Conservation (phyloP, 2,888 invertebrate species). For the Agonum fuliginosum region DNA sequence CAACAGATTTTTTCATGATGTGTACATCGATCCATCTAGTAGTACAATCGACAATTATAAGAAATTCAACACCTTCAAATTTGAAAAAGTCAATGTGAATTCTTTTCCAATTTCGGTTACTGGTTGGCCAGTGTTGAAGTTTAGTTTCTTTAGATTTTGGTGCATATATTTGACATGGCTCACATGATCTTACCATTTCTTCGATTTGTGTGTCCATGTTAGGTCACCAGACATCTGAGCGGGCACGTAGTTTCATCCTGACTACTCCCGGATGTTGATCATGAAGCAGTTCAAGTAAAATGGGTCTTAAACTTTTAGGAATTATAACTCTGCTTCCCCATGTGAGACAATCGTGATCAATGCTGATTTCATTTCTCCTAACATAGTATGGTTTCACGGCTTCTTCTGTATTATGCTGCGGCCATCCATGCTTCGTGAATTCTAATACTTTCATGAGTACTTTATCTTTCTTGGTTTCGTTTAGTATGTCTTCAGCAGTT, state of each 20-base stretch:
- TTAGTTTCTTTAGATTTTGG: no score
- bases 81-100: no score
- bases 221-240: neutral
- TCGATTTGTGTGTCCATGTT: no score
- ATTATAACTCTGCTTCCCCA: constrained; percentile 62
- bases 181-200: no score
- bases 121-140: no score
- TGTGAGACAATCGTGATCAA: constrained; percentile 60
- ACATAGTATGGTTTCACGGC: neutral
- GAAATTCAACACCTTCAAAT: no score
- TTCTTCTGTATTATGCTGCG: neutral
- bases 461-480: neutral
- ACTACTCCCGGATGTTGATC: constrained; percentile 48
- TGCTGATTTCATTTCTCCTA: constrained; percentile 56
- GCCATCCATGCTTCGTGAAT: constrained; percentile 49
- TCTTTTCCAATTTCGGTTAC: no score
- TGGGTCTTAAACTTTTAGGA: constrained; percentile 50
- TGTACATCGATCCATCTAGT: no score
- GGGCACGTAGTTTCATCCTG: constrained; percentile 2
- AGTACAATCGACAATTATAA: no score
- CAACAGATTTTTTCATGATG: no score
- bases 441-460: neutral
- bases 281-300: constrained; percentile 58
- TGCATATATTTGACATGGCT: no score
- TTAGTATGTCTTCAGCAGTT: neutral